phyloP scores from a whole-genome alignment of 1,140 invertebrate species.

The Microvelia longipes region DNA sequence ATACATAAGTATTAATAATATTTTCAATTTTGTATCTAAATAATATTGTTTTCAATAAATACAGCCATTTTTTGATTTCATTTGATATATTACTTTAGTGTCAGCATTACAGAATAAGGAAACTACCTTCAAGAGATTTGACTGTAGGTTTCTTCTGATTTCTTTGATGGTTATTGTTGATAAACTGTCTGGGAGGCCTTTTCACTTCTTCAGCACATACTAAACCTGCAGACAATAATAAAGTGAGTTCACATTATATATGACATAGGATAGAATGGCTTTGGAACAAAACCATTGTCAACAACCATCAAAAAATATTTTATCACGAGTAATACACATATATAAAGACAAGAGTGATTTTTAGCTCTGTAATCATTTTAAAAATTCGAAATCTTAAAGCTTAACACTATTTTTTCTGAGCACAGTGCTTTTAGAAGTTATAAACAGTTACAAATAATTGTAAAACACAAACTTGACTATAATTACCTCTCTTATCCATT shows the following conservation, averaged over 20 bases:
- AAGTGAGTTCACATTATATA: not conserved
- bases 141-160: not conserved
- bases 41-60: not conserved
- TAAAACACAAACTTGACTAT: not conserved
- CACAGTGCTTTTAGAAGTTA: not conserved
- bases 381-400: not conserved
- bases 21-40: not conserved
- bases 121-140: not conserved
- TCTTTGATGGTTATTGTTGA: not conserved
- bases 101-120: not conserved
- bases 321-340: not conserved
- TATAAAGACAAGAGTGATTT: not conserved
- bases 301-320: not conserved
- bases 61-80: not conserved
- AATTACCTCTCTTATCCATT: constrained; percentile 64
- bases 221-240: constrained; percentile 9
- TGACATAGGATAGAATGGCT: constrained; percentile 13
- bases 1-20: not conserved
- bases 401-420: not conserved
- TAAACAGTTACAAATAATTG: not conserved
- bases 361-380: not conserved
- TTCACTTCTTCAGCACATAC: constrained; percentile 14
- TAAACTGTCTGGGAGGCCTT: not conserved
- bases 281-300: not conserved
- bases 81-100: not conserved